Evolutionary conservation across 1,140 invertebrate genomes (phyloP).

Genomic region (silkworm (Bombyx mori)): DNA sequence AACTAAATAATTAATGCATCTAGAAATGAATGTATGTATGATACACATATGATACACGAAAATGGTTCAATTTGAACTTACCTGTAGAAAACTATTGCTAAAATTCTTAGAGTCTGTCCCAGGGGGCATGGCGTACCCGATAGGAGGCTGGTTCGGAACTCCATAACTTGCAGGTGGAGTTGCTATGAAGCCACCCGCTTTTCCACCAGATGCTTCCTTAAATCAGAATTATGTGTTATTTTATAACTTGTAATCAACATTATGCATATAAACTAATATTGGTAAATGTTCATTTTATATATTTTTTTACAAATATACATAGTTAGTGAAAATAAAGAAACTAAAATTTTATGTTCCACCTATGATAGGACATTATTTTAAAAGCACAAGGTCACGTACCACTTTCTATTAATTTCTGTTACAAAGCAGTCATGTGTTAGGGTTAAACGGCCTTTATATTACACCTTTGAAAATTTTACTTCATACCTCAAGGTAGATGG

Average conservation of each 20-base stretch:
- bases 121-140: conserved; percentile 82
- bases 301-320: not conserved
- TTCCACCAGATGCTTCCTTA: conserved; percentile 61
- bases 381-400: no score
- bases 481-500: no score
- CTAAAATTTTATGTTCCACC: no score
- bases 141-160: conserved; percentile 65
- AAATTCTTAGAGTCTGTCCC: conserved; percentile 72
- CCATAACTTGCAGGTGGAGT: conserved; percentile 40
- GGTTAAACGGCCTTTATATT: no score
- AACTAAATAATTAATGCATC: no score
- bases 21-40: no score
- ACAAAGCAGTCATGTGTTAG: no score
- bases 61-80: conserved; percentile 12
- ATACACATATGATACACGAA: no score
- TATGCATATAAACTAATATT: not conserved
- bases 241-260: not conserved
- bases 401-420: no score
- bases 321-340: conserved; percentile 1
- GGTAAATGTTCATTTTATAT: no score
- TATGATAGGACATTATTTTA: no score
- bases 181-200: conserved; percentile 70
- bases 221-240: conserved; percentile 6
- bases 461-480: no score
- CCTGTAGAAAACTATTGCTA: conserved; percentile 74